Evolutionary conservation across 1,140 invertebrate genomes (phyloP).

Genomic region (Brachionus manjavacas): DNA sequence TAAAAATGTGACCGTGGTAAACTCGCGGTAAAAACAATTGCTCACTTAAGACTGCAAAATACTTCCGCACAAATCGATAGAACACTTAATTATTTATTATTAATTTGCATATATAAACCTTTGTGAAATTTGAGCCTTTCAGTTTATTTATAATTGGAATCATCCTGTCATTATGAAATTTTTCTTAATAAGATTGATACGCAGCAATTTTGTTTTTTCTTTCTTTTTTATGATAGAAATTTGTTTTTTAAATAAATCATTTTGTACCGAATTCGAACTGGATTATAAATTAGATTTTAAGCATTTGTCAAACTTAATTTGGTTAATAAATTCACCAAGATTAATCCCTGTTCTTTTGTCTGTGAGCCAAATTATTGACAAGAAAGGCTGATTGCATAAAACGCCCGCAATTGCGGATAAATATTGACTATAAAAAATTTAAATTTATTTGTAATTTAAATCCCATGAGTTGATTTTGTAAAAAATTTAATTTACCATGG

Average conservation of each 20-base stretch:
- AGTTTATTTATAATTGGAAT: not conserved
- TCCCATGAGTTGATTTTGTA: not conserved
- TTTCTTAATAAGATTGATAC: not conserved
- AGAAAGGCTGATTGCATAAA: not conserved
- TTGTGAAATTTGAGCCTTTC: not conserved
- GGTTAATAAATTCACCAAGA: not conserved
- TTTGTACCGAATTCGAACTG: not conserved
- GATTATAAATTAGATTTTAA: not conserved
- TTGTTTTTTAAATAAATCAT: slow-evolving; percentile 7
- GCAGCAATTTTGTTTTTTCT: not conserved
- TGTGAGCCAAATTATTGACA: not conserved
- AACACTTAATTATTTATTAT: not conserved
- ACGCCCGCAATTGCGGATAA: not conserved
- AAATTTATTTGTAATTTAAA: not conserved
- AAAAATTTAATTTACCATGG: not conserved
- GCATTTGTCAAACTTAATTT: not conserved
- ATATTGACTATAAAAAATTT: not conserved
- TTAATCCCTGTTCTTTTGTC: not conserved
- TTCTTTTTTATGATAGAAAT: not conserved
- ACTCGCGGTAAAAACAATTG: not conserved
- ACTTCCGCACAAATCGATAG: not conserved
- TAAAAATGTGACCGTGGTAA: not conserved
- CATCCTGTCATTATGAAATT: not conserved
- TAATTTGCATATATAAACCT: not conserved
- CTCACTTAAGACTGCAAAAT: not conserved